Evolutionary conservation across 2,113 vertebrate species (phyloP).

Genomic region (Galbula dea): DNA sequence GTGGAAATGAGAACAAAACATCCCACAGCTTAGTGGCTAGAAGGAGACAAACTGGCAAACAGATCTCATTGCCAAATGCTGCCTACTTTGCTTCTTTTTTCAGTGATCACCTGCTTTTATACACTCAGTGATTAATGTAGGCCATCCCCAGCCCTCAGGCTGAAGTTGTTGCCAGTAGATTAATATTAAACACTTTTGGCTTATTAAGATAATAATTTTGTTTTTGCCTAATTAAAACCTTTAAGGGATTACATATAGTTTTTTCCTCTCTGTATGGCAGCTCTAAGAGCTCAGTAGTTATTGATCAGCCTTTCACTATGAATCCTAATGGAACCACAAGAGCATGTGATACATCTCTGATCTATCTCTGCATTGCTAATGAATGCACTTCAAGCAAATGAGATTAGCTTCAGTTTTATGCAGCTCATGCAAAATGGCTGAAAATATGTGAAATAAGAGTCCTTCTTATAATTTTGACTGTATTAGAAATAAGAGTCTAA

Average conservation of each 20-base stretch:
- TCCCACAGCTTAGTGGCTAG: not conserved
- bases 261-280: not conserved
- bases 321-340: conserved; percentile 15
- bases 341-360: not conserved
- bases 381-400: not conserved
- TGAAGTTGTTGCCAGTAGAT: not conserved
- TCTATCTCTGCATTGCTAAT: not conserved
- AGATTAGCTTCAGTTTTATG: not conserved
- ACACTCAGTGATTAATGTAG: not conserved
- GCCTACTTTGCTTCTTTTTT: not conserved
- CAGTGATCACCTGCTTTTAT: not conserved
- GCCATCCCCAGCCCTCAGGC: conserved; percentile 8
- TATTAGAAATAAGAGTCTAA: not conserved
- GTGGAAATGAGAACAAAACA: not conserved
- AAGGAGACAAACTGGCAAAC: not conserved
- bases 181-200: conserved; percentile 27
- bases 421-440: not conserved
- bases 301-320: not conserved
- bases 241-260: not conserved
- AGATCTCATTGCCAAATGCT: not conserved
- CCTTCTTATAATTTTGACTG: not conserved
- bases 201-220: conserved; percentile 11
- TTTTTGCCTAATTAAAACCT: conserved; percentile 6
- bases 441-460: not conserved
- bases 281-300: not conserved